Conservation (phyloP, 2,113 vertebrate genomes). For the Tachysurus vachellii region DNA sequence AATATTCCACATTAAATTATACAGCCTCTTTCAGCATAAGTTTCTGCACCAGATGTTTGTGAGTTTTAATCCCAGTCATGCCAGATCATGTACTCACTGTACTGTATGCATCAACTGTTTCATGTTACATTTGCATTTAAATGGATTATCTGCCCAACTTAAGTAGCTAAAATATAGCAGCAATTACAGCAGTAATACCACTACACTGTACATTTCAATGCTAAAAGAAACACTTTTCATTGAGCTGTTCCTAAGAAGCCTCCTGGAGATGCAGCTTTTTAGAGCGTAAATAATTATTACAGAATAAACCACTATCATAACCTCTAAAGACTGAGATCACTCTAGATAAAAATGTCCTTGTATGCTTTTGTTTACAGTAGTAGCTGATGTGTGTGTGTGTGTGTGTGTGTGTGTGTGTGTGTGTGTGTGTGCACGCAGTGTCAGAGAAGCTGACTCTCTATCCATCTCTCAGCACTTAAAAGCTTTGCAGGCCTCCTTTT, state of each 20-base stretch:
- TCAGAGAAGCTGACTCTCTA: constrained; percentile 47
- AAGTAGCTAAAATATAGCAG: neutral
- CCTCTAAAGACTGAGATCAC: neutral
- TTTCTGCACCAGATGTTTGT: neutral
- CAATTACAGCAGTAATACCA: neutral
- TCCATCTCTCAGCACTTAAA: constrained; percentile 69
- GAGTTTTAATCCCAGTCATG: neutral
- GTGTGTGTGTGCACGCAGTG: constrained; percentile 24
- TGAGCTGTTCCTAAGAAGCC: neutral
- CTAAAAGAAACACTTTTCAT: neutral
- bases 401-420: constrained; percentile 19
- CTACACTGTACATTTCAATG: no score
- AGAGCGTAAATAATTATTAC: neutral
- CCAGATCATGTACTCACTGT: neutral
- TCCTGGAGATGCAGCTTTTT: neutral
- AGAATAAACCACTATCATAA: neutral
- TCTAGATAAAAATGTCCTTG: neutral
- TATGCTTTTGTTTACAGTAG: constrained; percentile 12
- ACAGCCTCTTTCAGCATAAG: neutral
- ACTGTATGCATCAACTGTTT: neutral
- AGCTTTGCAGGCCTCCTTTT: constrained; percentile 47
- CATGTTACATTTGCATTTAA: no score
- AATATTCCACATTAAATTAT: neutral
- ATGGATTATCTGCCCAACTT: neutral
- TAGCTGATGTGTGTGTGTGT: constrained; percentile 13